Evolutionary conservation across 2,888 invertebrate species (phyloP).

Genomic region (Ecdyonurus torrentis): DNA sequence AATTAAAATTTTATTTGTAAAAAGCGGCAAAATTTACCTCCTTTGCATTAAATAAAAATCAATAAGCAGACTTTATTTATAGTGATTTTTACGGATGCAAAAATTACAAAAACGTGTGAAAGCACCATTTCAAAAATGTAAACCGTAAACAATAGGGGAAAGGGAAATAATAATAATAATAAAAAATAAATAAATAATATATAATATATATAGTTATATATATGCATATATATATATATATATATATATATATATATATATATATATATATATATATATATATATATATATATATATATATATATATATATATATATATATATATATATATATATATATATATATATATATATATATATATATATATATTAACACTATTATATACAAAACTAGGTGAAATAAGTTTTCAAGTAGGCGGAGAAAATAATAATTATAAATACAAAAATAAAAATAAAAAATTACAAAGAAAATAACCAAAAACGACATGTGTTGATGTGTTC

Average conservation of each 20-base stretch:
- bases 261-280: neutral
- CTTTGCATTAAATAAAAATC: neutral
- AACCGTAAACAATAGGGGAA: too few species aligned
- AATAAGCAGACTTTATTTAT: too few species aligned
- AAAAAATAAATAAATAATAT: neutral
- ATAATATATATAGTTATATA: neutral
- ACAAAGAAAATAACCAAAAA: too few species aligned
- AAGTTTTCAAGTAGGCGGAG: too few species aligned
- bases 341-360: neutral
- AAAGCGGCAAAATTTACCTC: neutral
- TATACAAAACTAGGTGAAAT: too few species aligned
- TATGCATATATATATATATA: neutral
- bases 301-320: neutral
- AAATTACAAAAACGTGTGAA: too few species aligned
- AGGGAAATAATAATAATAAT: neutral
- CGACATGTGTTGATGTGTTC: too few species aligned
- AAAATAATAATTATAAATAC: too few species aligned
- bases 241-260: neutral
- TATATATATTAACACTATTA: neutral
- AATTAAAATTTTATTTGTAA: neutral
- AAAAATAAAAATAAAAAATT: too few species aligned
- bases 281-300: neutral
- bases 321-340: slow-evolving; percentile 5
- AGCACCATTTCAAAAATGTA: too few species aligned
- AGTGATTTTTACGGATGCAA: too few species aligned